Base-by-base conservation (phyloP, 2,888 invertebrate species). In the Dendrolimus pini region DNA sequence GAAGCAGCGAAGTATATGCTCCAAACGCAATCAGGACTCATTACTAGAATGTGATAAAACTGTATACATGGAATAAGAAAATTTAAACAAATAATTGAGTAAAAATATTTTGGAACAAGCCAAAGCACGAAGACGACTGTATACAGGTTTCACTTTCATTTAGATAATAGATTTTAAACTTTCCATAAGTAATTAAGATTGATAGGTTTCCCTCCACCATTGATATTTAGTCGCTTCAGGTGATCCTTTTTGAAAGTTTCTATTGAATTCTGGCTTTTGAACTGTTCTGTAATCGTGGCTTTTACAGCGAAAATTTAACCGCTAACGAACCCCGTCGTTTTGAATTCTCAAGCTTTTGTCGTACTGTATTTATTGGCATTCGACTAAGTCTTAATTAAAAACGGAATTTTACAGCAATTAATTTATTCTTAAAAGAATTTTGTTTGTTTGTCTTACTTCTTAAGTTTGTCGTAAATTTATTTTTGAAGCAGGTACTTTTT, bases 171-270 rank as follows among this genome's bases (percentile, higher is more conserved):
- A 77, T 74, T 70, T 65, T 64, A 69, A 80, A 80, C 74, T 77
- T 80, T 65, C 74, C 71, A 61, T 74, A 66, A 75, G 75, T 82
- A 82, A 83, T 83, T 79, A 78, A 78, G 80, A 83, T 82, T 82
- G 75, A 82, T 82, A 72, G 73, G 68, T 68, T 71, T 66, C 61
- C 59, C 66, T 67, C 30, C 30, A 30, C 30, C 70, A 75, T 74
- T 74, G 74, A 76, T 77, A 72, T 77, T 73, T 70, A 72, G 71
- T 70, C 64, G 65, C 60, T 70, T 63, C 63, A 63, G 61, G 60
- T 62, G 62, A 64, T 66, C 58, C 61, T 58, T 56, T 52, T 58
- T 62, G 58, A 10, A 55, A 58, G 58, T 64, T 53, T 41, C 55
- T 41, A 56, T 56, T 56, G 47, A 56, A 56, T 56, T 56, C 30